phyloP scores from a whole-genome alignment of 2,888 invertebrate genomes.

The Eledona agricola region DNA sequence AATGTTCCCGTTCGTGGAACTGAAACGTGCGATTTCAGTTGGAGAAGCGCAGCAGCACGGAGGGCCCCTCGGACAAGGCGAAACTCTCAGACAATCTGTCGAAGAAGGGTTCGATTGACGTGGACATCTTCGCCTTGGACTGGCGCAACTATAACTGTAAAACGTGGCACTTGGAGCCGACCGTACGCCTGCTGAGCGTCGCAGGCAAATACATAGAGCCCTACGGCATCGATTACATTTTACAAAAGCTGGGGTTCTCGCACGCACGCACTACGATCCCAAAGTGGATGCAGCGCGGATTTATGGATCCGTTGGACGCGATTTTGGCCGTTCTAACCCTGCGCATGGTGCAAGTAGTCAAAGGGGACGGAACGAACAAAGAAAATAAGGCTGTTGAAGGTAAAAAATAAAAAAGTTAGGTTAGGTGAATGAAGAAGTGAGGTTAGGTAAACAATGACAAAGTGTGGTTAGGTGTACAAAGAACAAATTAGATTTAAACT shows the following conservation, averaged over 20 bases:
- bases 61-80: conserved; percentile 46
- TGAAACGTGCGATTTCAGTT: conserved; percentile 43
- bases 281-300: conserved; percentile 98
- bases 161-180: conserved; percentile 97
- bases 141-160: conserved; percentile 92
- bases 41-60: conserved; percentile 49
- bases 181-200: conserved; percentile 72
- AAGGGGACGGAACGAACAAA: conserved; percentile 57
- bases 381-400: conserved; percentile 44
- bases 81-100: conserved; percentile 43
- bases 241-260: conserved; percentile 96
- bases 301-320: conserved; percentile 97
- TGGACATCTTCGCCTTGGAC: conserved; percentile 79
- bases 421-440: conserved; percentile 26
- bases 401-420: conserved; percentile 41
- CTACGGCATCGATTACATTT: conserved; percentile 97
- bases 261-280: conserved; percentile 99
- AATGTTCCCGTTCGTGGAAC: conserved; percentile 16
- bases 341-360: conserved; percentile 69
- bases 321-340: conserved; percentile 83
- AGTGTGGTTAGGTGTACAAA: conserved; percentile 7
- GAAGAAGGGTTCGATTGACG: conserved; percentile 59
- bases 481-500: no score
- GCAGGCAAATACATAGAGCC: conserved; percentile 95
- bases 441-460: conserved; percentile 8